Conservation (phyloP, 2,113 vertebrate species). For the Nycticorax nycticorax region DNA sequence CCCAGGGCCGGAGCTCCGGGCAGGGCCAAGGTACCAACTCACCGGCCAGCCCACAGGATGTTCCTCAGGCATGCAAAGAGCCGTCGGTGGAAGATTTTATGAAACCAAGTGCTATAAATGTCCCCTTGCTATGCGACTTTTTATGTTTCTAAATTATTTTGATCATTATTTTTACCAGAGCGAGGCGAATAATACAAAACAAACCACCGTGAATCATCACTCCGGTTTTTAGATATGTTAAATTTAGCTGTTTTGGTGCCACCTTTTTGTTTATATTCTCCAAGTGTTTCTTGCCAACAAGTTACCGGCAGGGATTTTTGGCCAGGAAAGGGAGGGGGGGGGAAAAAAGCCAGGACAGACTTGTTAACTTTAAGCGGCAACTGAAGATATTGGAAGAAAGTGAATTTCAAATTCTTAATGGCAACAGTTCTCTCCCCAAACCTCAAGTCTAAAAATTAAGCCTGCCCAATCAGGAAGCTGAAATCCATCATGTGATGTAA, state of each 20-base stretch:
- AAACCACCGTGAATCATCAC: conserved; percentile 48
- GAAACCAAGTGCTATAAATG: conserved; percentile 1
- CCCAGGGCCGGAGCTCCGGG: not conserved
- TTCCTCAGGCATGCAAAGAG: not conserved
- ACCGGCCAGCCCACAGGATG: not conserved
- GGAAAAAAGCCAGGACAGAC: not conserved
- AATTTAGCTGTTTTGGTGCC: conserved; percentile 52
- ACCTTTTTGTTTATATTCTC: conserved; percentile 58
- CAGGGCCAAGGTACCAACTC: not conserved
- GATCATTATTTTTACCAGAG: conserved; percentile 38
- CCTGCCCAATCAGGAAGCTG: not conserved
- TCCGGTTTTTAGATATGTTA: conserved; percentile 31
- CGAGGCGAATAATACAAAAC: conserved; percentile 14
- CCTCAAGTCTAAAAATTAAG: conserved; percentile 3
- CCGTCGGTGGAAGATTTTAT: not conserved
- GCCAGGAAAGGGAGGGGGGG: not conserved
- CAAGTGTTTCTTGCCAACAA: conserved; percentile 37
- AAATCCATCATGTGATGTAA: conserved; percentile 6
- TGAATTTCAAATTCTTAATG: conserved; percentile 19
- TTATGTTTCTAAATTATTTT: conserved; percentile 25
- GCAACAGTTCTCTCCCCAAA: conserved; percentile 5
- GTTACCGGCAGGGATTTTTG: conserved; percentile 46
- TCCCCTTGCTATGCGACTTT: not conserved
- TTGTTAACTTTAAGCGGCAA: conserved; percentile 10
- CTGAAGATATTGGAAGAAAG: not conserved